phyloP scores from a whole-genome alignment of 2,888 invertebrate species.

The Troides aeacus region DNA sequence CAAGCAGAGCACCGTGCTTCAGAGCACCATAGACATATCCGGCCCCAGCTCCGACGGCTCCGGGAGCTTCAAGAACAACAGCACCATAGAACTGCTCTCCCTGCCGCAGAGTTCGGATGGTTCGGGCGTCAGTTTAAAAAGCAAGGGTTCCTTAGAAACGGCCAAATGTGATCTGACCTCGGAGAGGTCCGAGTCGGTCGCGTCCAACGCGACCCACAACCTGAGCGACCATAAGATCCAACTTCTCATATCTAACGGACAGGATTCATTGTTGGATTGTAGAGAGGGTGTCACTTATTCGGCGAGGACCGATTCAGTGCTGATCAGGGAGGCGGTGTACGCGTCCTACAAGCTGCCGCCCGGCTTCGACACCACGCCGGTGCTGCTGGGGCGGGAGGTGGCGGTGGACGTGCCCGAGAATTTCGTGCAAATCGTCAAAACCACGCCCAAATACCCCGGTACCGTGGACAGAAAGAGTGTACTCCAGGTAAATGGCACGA shows the following conservation, averaged over 20 bases:
- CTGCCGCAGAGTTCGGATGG: slow-evolving; percentile 70
- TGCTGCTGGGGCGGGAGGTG: slow-evolving; percentile 80
- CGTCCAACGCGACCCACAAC: slow-evolving; percentile 56
- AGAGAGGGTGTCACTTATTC: slow-evolving; percentile 73
- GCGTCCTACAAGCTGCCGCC: slow-evolving; percentile 73
- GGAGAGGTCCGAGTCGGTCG: slow-evolving; percentile 63
- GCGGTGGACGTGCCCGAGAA: slow-evolving; percentile 94
- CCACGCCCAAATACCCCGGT: slow-evolving; percentile 84
- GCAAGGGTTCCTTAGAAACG: slow-evolving; percentile 69
- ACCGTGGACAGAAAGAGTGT: slow-evolving; percentile 78
- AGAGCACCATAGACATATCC: slow-evolving; percentile 57
- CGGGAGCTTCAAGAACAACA: slow-evolving; percentile 67
- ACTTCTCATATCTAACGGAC: slow-evolving; percentile 70
- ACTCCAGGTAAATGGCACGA: slow-evolving; percentile 72
- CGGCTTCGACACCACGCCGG: slow-evolving; percentile 74
- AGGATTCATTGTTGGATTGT: slow-evolving; percentile 70
- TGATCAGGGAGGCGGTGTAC: slow-evolving; percentile 72
- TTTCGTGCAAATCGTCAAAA: slow-evolving; percentile 91
- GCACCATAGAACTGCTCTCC: slow-evolving; percentile 64
- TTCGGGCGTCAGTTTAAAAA: slow-evolving; percentile 69
- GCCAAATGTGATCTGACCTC: slow-evolving; percentile 67
- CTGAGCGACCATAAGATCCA: slow-evolving; percentile 72
- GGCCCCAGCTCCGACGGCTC: slow-evolving; percentile 67
- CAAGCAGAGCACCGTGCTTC: slow-evolving; percentile 69
- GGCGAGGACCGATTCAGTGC: slow-evolving; percentile 74